These are phyloP conservation scores for Standfussiana lucernea DNA, from an alignment of 2,888 invertebrate species.

Conservation along the genomic window DNA sequence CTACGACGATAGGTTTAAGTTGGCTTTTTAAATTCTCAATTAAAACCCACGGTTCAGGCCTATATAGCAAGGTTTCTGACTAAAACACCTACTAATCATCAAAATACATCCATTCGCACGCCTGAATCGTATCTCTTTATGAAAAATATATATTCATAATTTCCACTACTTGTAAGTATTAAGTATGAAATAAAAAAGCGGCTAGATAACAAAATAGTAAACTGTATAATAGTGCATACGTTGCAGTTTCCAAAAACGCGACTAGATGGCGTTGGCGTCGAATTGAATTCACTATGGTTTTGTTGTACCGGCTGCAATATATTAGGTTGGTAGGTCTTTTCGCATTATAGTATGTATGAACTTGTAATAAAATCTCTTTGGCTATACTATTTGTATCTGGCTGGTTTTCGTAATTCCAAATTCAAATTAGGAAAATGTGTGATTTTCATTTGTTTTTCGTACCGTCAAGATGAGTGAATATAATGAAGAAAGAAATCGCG, in stretches of 20 bases:
- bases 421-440: no score
- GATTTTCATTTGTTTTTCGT: no score
- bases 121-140: no score
- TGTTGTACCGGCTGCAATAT: background rate
- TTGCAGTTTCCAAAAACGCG: background rate
- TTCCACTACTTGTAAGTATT: background rate
- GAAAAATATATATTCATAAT: background rate
- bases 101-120: background rate
- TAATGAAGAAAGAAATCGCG: no score
- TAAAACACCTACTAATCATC: background rate
- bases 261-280: background rate
- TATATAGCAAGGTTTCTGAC: background rate
- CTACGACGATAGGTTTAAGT: background rate
- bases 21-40: background rate
- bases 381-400: no score
- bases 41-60: background rate
- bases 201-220: background rate
- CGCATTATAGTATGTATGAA: no score
- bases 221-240: background rate
- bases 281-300: background rate
- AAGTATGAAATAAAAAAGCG: background rate
- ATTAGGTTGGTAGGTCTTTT: no score
- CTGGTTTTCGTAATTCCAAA: no score
- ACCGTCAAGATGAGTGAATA: no score
- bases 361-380: no score